Base-by-base conservation (phyloP, 1,140 invertebrate species). In the Oncopodura yosiiana region DNA sequence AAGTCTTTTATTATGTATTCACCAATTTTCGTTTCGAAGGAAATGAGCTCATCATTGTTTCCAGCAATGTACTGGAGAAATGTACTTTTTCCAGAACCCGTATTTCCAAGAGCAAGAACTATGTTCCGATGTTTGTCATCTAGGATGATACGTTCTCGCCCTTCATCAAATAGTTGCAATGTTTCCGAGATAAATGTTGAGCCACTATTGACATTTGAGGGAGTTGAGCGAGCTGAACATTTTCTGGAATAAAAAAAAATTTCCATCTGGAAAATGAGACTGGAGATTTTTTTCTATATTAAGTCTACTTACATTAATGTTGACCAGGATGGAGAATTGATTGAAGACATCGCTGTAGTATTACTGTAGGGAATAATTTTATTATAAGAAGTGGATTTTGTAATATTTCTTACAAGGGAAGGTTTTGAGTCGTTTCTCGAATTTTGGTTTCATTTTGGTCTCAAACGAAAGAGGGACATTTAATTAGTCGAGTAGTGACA, bases 11-110 rank as follows among this genome's bases (percentile, higher is more conserved):
- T 53, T 2, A 53, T 34, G 38, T 29, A 24, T 11, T 4, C 12
- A 8, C 30, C 42, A 18, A 3, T 23, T 8, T 4, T 9, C 5
- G 5, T 36, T 29, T 52, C 16, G 11, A 26, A 29, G 4, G 56
- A 45, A 12, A 37, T 21, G 12, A 64, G 23, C 1, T 49, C 21
- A 18, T 29, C 21, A 32, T 49, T 52, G 27, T 63, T 30, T 1
- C 59, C 56, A 11, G 54, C 43, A 18, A 65, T 21, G 44, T 53
- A 60, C 12, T 60, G 50, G 2, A 42, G 41, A 4, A 65, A n/a
- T 2, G 64, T 65, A 5, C 32, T 56, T 50, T 65, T 65, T 4
- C 64, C 64, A 12, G 54, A 27, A 12, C 64, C 64, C 3, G 64
- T 60, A 21, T 59, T 62, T 3, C 62, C 64, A 3, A 65, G 18